Percentiles rank a stretch among this genome's conserved stretches.
phyloP scores from a whole-genome alignment of 2,888 invertebrate species.

The Masnerella sp. region DNA sequence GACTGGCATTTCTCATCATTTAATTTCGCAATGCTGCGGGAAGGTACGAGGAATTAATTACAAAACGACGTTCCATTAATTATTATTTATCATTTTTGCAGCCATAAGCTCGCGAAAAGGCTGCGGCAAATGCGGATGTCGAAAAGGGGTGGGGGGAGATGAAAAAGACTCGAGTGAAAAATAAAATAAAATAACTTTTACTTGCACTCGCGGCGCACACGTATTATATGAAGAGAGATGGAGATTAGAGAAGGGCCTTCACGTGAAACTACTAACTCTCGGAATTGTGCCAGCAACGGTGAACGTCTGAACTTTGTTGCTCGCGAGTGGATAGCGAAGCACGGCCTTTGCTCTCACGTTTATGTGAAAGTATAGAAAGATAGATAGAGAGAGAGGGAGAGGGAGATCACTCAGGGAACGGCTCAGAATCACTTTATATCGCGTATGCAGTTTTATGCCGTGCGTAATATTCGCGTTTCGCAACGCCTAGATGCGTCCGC shows the following conservation, averaged over 20 bases:
- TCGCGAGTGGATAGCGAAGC: conserved; percentile 59
- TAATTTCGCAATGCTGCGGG: conserved; percentile 20
- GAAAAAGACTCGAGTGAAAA: conserved; percentile 3
- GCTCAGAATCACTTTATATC: conserved; percentile 55
- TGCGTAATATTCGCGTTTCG: conserved; percentile 58
- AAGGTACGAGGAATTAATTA: conserved; percentile 36
- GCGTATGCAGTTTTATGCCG: conserved; percentile 46
- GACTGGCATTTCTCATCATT: conserved; percentile 44
- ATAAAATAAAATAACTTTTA: conserved; percentile 55
- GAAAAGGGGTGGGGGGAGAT: neutral
- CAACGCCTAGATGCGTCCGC: conserved; percentile 49
- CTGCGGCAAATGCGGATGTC: neutral
- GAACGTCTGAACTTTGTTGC: conserved; percentile 63
- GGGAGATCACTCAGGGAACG: conserved; percentile 51
- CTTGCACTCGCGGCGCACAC: conserved; percentile 43
- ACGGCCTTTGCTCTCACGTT: conserved; percentile 62
- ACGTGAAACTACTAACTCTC: conserved; percentile 61
- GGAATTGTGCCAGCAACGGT: conserved; percentile 62
- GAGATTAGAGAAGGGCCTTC: conserved; percentile 61
- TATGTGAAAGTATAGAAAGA: conserved; percentile 61
- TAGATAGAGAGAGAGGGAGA: conserved; percentile 53
- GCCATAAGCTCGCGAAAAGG: conserved; percentile 7
- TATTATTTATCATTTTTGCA: conserved; percentile 29
- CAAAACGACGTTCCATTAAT: conserved; percentile 34
- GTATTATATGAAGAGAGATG: conserved; percentile 59